Percentiles rank a stretch among this genome's conserved stretches.
Conservation (phyloP, 2,797 vertebrate genomes). For the Gila robusta region DNA sequence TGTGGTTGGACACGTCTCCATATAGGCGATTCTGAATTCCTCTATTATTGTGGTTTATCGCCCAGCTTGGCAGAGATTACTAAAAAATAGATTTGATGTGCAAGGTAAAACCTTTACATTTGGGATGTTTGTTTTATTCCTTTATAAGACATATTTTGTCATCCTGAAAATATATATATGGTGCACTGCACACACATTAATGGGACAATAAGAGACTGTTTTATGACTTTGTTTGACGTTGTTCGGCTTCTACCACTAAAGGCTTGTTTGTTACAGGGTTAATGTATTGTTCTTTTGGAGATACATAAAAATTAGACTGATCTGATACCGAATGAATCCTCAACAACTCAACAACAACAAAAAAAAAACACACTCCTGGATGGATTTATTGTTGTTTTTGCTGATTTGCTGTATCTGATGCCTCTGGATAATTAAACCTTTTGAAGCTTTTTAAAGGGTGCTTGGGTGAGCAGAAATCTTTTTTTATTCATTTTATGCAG, state of each 20-base stretch:
- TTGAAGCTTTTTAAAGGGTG: slow-evolving; percentile 40
- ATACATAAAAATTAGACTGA: background rate
- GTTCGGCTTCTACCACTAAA: background rate
- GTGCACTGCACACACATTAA: background rate
- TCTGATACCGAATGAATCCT: background rate
- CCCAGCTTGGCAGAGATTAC: background rate
- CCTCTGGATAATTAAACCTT: slow-evolving; percentile 35
- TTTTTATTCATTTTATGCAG: slow-evolving; percentile 47
- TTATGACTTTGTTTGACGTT: background rate
- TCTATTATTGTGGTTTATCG: slow-evolving; percentile 4
- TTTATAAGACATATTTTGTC: background rate
- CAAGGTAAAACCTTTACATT: slow-evolving; percentile 1
- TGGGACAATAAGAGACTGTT: background rate
- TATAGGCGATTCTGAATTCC: slow-evolving; percentile 10
- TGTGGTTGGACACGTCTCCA: slow-evolving; percentile 10
- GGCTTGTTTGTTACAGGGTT: background rate
- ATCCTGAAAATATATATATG: background rate
- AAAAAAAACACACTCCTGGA: too few relatives aligned
- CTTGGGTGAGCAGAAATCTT: slow-evolving; percentile 53
- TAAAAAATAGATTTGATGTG: background rate
- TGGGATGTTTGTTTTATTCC: background rate
- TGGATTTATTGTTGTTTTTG: slow-evolving; percentile 47
- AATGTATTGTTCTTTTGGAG: slow-evolving; percentile 11
- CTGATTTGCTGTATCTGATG: slow-evolving; percentile 28
- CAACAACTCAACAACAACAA: too few relatives aligned